phyloP scores from a whole-genome alignment of 2,113 vertebrate species.

The Cisticola juncidis region DNA sequence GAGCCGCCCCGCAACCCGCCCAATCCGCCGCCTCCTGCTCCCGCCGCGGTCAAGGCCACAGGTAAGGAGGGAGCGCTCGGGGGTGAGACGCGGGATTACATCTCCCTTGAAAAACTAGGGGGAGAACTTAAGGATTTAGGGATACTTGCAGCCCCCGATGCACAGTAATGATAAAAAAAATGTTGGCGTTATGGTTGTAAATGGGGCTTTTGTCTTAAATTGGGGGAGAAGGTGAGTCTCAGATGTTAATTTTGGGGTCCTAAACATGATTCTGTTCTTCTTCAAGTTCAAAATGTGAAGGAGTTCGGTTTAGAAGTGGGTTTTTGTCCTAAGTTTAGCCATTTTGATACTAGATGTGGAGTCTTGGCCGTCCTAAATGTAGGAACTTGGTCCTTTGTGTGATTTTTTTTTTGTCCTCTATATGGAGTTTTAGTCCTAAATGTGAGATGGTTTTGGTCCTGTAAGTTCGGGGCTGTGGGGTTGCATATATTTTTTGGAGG shows the following conservation, averaged over 20 bases:
- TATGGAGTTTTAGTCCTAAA: neutral
- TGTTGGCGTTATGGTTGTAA: neutral
- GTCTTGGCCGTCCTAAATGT: neutral
- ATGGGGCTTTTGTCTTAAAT: neutral
- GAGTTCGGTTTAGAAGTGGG: neutral
- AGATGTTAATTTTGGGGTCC: neutral
- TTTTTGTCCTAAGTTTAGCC: neutral
- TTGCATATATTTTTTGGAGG: neutral
- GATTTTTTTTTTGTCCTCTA: fast-evolving
- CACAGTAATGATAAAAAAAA: neutral
- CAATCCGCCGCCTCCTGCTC: slow-evolving; percentile 73
- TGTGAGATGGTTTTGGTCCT: neutral
- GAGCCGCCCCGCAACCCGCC: slow-evolving; percentile 68
- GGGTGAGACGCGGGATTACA: neutral
- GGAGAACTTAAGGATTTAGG: neutral
- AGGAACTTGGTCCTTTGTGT: neutral
- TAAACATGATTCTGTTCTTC: neutral
- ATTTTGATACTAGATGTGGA: neutral
- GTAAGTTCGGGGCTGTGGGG: neutral
- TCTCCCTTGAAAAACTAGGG: fast-evolving
- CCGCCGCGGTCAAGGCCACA: slow-evolving; percentile 86
- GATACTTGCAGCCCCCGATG: neutral
- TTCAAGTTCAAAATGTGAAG: neutral
- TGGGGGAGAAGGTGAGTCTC: fast-evolving
- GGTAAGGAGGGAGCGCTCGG: slow-evolving; percentile 62